phyloP scores from a whole-genome alignment of 2,113 vertebrate genomes.

The Alligator sinensis region DNA sequence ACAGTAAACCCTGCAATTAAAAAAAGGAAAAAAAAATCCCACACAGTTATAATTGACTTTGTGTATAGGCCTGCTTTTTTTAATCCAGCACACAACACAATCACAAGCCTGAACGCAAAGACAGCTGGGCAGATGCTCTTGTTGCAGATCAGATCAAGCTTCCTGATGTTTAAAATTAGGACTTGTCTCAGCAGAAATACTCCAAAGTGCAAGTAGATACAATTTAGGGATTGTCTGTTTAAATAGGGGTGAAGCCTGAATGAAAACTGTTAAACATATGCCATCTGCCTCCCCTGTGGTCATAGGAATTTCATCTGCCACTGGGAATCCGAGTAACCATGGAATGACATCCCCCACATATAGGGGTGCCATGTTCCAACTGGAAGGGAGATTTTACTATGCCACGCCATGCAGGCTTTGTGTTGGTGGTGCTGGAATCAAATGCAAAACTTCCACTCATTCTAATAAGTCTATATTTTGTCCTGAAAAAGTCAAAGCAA shows the following conservation, averaged over 20 bases:
- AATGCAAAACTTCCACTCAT: not conserved
- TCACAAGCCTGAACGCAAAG: not conserved
- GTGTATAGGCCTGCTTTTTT: not conserved
- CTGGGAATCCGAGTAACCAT: too few relatives aligned
- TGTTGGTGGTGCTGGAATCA: not conserved
- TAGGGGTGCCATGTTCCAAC: constrained; percentile 18
- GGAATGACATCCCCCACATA: constrained; percentile 4
- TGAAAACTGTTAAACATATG: not conserved
- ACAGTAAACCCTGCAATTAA: not conserved
- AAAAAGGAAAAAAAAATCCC: not conserved
- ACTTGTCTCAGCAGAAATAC: not conserved
- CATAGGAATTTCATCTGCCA: not conserved
- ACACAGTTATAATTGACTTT: not conserved
- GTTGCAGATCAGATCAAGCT: not conserved
- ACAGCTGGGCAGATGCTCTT: not conserved
- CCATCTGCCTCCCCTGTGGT: not conserved
- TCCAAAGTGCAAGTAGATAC: not conserved
- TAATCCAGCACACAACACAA: not conserved
- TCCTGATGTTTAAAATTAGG: not conserved
- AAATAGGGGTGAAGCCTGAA: not conserved
- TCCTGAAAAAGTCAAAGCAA: not conserved
- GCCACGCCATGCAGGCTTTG: not conserved
- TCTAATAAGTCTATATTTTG: not conserved
- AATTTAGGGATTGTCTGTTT: not conserved
- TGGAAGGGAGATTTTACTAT: not conserved